These are phyloP conservation scores for Euspilapteryx auroguttella DNA, from an alignment of 2,888 invertebrate species.

Conservation along the genomic window DNA sequence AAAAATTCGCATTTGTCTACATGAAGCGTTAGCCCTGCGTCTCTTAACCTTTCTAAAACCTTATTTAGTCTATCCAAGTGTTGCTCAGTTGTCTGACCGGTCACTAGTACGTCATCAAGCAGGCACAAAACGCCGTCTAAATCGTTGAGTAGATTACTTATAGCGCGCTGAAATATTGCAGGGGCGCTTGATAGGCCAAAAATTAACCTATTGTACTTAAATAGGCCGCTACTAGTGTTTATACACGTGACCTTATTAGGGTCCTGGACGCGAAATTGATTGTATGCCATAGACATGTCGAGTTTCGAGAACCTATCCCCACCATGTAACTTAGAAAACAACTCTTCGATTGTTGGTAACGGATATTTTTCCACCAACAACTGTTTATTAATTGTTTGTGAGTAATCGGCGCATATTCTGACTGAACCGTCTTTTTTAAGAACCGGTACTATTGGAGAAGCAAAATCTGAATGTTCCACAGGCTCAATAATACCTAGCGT, in stretches of 20 bases:
- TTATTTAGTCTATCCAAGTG: constrained; percentile 3
- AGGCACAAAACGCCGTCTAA: constrained; percentile 10
- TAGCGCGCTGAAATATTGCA: constrained; percentile 10
- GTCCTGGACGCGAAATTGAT: neutral
- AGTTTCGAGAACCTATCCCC: neutral
- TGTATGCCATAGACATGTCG: constrained; percentile 1
- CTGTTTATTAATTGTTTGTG: constrained; percentile 1
- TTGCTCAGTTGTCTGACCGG: constrained; percentile 9
- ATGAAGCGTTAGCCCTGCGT: constrained; percentile 1
- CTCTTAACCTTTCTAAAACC: constrained; percentile 1
- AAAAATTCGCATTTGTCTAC: constrained; percentile 3
- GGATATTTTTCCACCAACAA: neutral
- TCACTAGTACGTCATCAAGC: constrained; percentile 10
- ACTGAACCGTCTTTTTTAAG: neutral
- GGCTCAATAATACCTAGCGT: neutral
- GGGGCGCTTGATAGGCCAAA: constrained; percentile 8
- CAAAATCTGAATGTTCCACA: neutral
- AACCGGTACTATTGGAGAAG: constrained; percentile 1
- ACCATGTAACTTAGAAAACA: neutral
- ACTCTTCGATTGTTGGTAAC: neutral
- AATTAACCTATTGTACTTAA: constrained; percentile 1
- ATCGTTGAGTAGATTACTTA: constrained; percentile 11
- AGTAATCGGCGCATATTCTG: constrained; percentile 2
- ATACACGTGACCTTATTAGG: constrained; percentile 1
- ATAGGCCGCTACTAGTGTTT: neutral